Evolutionary conservation across 2,888 invertebrate genomes (phyloP).

Genomic region (Prionchulus punctatus): DNA sequence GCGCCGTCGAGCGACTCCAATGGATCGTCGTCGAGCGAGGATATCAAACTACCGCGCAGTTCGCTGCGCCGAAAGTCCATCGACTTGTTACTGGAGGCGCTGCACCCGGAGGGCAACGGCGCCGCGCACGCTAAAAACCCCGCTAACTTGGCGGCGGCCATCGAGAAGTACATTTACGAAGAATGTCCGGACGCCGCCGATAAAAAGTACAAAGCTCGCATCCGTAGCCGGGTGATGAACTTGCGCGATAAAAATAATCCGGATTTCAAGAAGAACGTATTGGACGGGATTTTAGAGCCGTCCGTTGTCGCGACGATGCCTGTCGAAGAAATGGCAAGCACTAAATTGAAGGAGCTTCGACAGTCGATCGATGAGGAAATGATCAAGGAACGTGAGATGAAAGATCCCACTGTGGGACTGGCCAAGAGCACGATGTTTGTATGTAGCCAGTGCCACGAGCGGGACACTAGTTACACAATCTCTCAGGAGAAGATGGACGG

Average conservation of each 20-base stretch:
- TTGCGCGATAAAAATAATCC: constrained; percentile 90
- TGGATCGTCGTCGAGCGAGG: too few relatives aligned
- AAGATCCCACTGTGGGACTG: not conserved
- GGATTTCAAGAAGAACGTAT: constrained; percentile 69
- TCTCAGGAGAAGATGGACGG: constrained; percentile 8
- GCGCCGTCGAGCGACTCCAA: too few relatives aligned
- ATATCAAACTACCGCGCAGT: too few relatives aligned
- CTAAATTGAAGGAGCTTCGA: constrained; percentile 1
- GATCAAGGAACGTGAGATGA: not conserved
- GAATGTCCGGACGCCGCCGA: not conserved
- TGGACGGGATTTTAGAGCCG: constrained; percentile 47
- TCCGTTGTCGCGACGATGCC: constrained; percentile 3
- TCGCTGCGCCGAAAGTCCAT: not conserved
- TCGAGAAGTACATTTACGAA: not conserved
- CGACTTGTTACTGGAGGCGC: not conserved
- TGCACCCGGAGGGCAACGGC: too few relatives aligned
- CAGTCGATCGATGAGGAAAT: constrained; percentile 6
- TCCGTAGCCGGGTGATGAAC: constrained; percentile 90
- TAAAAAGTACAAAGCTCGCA: constrained; percentile 49
- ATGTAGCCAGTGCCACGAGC: constrained; percentile 2
- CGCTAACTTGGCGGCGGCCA: not conserved
- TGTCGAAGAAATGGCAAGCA: constrained; percentile 10
- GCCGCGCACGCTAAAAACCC: not conserved
- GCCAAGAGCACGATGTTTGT: not conserved
- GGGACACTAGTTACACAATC: constrained; percentile 8